Evolutionary conservation across 2,888 invertebrate species (phyloP).

Genomic region (Dioctria rufipes): DNA sequence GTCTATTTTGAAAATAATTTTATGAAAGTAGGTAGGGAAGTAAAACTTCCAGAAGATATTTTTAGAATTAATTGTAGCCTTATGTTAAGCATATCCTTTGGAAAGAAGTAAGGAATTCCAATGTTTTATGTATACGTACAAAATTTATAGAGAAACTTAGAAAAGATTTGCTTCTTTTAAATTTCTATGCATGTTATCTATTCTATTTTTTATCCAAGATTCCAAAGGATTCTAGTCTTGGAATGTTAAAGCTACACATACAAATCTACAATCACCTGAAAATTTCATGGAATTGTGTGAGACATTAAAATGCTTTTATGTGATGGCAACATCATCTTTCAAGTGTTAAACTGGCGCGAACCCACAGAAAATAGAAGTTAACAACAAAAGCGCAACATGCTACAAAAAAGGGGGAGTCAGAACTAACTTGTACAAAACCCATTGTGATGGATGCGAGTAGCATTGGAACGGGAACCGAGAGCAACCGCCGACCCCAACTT

Average conservation of each 20-base stretch:
- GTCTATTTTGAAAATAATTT: no score
- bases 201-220: neutral
- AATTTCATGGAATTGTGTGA: conserved; percentile 30
- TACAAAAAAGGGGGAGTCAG: conserved; percentile 8
- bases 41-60: no score
- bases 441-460: conserved; percentile 13
- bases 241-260: conserved; percentile 29
- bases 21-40: no score
- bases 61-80: no score
- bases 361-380: conserved; percentile 39
- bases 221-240: neutral
- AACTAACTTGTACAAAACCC: conserved; percentile 18
- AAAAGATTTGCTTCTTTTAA: neutral
- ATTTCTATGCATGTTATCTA: neutral
- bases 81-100: neutral
- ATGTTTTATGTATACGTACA: no score
- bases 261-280: conserved; percentile 34
- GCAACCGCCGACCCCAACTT: conserved; percentile 4
- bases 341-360: conserved; percentile 46
- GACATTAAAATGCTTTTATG: conserved; percentile 53
- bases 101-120: neutral
- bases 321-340: conserved; percentile 33
- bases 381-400: conserved; percentile 50
- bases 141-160: neutral
- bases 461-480: neutral